Evolutionary conservation across 2,888 invertebrate species (phyloP).

Genomic region (Acronicta alni): DNA sequence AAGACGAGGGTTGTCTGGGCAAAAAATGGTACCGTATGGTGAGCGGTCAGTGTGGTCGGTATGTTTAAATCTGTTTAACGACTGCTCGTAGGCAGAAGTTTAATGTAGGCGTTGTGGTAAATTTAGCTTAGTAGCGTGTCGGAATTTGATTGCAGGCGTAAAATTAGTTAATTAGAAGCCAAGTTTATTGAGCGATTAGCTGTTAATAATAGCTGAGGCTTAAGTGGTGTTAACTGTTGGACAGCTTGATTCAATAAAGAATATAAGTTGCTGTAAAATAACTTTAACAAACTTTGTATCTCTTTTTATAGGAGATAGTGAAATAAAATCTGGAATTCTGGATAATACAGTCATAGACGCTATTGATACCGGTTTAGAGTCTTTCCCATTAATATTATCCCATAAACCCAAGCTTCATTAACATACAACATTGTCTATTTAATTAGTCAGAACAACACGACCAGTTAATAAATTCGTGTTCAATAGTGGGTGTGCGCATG

Average conservation of each 20-base stretch:
- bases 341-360: conserved; percentile 7
- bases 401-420: conserved; percentile 11
- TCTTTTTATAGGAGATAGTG: conserved; percentile 9
- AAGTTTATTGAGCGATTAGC: conserved; percentile 55
- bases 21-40: conserved; percentile 76
- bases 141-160: conserved; percentile 45
- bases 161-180: conserved; percentile 55
- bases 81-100: conserved; percentile 49
- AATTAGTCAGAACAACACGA: conserved; percentile 37
- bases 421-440: conserved; percentile 30
- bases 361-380: conserved; percentile 7
- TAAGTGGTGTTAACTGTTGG: conserved; percentile 41
- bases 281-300: conserved; percentile 8
- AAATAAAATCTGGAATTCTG: background rate
- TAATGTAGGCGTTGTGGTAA: conserved; percentile 47
- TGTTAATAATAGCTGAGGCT: conserved; percentile 38
- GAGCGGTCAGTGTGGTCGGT: conserved; percentile 68
- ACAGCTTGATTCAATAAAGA: conserved; percentile 22
- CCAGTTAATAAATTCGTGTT: conserved; percentile 26
- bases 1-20: conserved; percentile 66
- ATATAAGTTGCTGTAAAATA: conserved; percentile 15
- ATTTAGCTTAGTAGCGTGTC: conserved; percentile 52
- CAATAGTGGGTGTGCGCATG: conserved; percentile 29
- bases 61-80: conserved; percentile 72
- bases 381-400: conserved; percentile 13